Evolutionary conservation across 1,140 invertebrate species (phyloP).

Genomic region (Brachionus angularis): DNA sequence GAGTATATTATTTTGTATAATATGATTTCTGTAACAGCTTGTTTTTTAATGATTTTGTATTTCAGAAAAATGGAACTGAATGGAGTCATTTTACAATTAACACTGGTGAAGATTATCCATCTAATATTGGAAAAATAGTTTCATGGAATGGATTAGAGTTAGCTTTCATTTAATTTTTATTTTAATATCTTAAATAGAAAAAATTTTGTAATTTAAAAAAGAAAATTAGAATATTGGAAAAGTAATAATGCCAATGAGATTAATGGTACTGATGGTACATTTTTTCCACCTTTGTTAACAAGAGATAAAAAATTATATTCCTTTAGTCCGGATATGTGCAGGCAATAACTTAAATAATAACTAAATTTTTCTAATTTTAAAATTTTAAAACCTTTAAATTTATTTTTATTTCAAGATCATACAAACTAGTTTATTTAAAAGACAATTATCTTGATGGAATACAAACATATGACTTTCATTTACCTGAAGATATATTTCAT

Average conservation of each 20-base stretch:
- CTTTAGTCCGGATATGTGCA: slow-evolving; percentile 37
- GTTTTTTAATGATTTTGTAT: no score
- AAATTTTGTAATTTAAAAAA: no score
- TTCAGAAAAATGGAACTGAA: no score
- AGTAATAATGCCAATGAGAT: slow-evolving; percentile 4
- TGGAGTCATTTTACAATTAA: no score
- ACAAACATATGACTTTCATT: slow-evolving; percentile 35
- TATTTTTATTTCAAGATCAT: slow-evolving; percentile 37
- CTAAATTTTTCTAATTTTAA: background rate
- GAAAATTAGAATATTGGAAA: slow-evolving; percentile 32
- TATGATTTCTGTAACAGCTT: no score
- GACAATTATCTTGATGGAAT: background rate
- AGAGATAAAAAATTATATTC: slow-evolving; percentile 7
- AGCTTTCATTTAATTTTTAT: no score
- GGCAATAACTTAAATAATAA: background rate
- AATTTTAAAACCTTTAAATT: background rate
- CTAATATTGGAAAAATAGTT: no score
- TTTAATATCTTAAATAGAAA: no score
- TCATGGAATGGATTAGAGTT: no score
- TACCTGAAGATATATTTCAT: slow-evolving; percentile 7
- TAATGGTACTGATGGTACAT: slow-evolving; percentile 43
- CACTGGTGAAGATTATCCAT: no score
- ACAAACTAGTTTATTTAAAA: slow-evolving; percentile 19
- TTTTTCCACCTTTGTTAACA: slow-evolving; percentile 29
- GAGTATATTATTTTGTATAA: no score